These are phyloP conservation scores for Drosophila nannoptera DNA, from an alignment of 1,140 invertebrate genomes.

Conservation along the genomic window DNA sequence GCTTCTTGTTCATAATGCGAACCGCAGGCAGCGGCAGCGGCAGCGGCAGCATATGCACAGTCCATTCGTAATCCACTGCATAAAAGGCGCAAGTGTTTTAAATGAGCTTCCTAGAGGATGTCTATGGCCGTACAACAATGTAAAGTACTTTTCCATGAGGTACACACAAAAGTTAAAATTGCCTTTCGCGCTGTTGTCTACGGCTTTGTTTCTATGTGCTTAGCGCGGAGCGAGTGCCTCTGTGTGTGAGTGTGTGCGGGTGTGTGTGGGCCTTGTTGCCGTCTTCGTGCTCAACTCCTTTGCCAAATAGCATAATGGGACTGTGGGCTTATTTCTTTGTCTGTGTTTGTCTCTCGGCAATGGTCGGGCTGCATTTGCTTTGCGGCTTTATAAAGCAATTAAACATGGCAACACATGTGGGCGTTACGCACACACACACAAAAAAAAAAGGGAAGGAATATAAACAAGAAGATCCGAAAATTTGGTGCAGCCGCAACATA, in stretches of 20 bases:
- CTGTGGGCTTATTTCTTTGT: conserved; percentile 36
- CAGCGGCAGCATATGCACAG: conserved; percentile 25
- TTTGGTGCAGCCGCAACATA: conserved; percentile 6
- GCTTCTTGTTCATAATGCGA: conserved; percentile 23
- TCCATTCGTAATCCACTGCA: conserved; percentile 27
- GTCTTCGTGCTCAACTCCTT: conserved; percentile 29
- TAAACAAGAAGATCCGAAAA: conserved; percentile 21
- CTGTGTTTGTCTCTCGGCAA: conserved; percentile 28
- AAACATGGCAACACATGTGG: conserved; percentile 69
- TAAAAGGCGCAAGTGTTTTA: conserved; percentile 65
- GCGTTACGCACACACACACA: conserved; percentile 10
- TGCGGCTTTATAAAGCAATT: conserved; percentile 75
- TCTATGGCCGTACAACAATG: conserved; percentile 52
- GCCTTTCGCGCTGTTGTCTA: conserved; percentile 46
- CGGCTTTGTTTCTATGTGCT: conserved; percentile 29
- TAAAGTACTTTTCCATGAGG: conserved; percentile 72
- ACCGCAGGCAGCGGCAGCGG: conserved; percentile 6
- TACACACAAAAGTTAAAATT: conserved; percentile 72
- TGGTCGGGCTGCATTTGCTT: conserved; percentile 52
- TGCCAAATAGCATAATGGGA: conserved; percentile 17
- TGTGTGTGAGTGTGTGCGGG: conserved; percentile 17
- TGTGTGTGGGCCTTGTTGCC: conserved; percentile 26
- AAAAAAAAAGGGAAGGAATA: too few species aligned
- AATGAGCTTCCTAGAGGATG: conserved; percentile 48
- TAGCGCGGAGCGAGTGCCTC: background rate